Percentiles rank a stretch among this genome's conserved stretches.
phyloP scores from a whole-genome alignment of 2,888 invertebrate genomes.

The Aspidiotus destructor region DNA sequence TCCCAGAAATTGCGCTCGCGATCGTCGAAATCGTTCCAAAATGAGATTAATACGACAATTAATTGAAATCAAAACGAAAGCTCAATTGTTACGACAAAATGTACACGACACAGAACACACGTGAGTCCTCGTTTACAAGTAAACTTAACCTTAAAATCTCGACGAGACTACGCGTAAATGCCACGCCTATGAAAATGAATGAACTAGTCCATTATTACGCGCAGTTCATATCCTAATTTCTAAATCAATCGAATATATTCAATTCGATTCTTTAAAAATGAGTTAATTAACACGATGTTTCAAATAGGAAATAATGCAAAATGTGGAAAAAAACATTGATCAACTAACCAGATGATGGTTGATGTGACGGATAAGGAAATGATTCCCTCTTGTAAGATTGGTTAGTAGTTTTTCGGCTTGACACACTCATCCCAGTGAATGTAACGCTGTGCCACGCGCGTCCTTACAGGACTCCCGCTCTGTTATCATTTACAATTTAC shows the following conservation, averaged over 20 bases:
- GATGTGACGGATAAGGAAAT: slow-evolving; percentile 24
- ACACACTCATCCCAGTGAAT: slow-evolving; percentile 30
- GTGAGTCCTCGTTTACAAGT: slow-evolving; percentile 26
- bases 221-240: background rate
- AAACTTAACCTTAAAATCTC: slow-evolving; percentile 33
- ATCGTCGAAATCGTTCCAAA: background rate
- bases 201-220: slow-evolving; percentile 9
- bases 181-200: slow-evolving; percentile 30
- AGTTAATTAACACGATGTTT: background rate
- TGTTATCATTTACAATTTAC: slow-evolving; percentile 15
- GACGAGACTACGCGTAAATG: slow-evolving; percentile 29
- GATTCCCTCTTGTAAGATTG: slow-evolving; percentile 23
- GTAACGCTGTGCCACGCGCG: slow-evolving; percentile 20
- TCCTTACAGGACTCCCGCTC: slow-evolving; percentile 29
- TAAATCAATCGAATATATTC: slow-evolving; percentile 16
- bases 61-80: slow-evolving; percentile 4
- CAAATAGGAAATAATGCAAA: slow-evolving; percentile 8
- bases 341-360: slow-evolving; percentile 26
- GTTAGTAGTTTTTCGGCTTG: slow-evolving; percentile 27
- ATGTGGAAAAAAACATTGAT: slow-evolving; percentile 6
- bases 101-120: slow-evolving; percentile 32
- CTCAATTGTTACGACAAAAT: slow-evolving; percentile 5
- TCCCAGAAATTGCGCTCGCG: background rate
- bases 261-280: slow-evolving; percentile 12
- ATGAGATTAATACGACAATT: background rate